phyloP scores from a whole-genome alignment of 2,888 invertebrate species.

The Caenorhabditis sp. region DNA sequence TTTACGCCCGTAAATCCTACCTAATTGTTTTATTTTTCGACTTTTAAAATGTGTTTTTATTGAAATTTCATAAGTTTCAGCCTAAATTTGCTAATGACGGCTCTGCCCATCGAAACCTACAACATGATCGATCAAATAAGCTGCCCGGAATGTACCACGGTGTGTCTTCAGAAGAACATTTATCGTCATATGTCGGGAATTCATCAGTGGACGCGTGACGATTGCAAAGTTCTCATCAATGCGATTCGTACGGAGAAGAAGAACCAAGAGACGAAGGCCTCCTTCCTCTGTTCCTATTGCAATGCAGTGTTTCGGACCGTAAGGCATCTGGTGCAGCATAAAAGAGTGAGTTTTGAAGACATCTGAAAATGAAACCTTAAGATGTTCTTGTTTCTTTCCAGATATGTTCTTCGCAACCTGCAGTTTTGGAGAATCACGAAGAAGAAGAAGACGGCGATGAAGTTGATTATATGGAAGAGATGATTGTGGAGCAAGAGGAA shows the following conservation, averaged over 20 bases:
- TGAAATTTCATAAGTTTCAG: not conserved
- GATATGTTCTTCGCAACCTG: slow-evolving; percentile 11
- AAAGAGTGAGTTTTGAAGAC: slow-evolving; percentile 16
- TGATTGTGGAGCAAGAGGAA: slow-evolving; percentile 30
- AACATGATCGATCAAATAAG: slow-evolving; percentile 36
- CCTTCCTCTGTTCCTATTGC: slow-evolving; percentile 31
- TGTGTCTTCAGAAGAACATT: slow-evolving; percentile 50
- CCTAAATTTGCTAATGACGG: not conserved
- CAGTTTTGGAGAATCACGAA: not conserved
- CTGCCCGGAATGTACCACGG: slow-evolving; percentile 37
- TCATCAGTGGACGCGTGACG: slow-evolving; percentile 42
- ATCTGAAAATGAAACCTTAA: not conserved
- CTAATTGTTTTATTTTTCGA: slow-evolving; percentile 4
- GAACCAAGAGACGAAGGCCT: slow-evolving; percentile 13
- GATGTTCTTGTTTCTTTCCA: not conserved
- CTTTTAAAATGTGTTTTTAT: not conserved
- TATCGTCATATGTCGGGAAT: slow-evolving; percentile 42
- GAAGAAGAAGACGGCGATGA: not conserved
- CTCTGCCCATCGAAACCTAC: not conserved
- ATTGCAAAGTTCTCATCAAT: slow-evolving; percentile 28
- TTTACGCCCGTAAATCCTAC: slow-evolving; percentile 60
- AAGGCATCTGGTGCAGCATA: slow-evolving; percentile 22
- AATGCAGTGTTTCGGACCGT: slow-evolving; percentile 11
- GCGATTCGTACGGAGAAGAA: slow-evolving; percentile 43
- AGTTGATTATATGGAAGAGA: slow-evolving; percentile 5